These are phyloP conservation scores for Petrophora chlorosata DNA, from an alignment of 2,888 invertebrate genomes.

Conservation along the genomic window DNA sequence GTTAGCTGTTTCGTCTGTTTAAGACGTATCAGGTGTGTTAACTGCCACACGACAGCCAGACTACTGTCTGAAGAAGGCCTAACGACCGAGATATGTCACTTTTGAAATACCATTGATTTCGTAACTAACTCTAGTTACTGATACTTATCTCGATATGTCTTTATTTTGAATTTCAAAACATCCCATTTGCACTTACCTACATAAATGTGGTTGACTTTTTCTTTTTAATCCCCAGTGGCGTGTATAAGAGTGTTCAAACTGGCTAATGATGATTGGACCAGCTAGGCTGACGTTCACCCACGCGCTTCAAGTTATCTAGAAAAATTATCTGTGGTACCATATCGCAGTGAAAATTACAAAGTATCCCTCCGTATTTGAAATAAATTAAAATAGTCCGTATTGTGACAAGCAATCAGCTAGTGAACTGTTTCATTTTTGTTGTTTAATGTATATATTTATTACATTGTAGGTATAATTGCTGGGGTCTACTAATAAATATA, in stretches of 20 bases:
- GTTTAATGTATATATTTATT: too few relatives aligned
- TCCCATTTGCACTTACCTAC: slow-evolving; percentile 12
- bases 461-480: too few relatives aligned
- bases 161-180: slow-evolving; percentile 15
- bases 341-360: background rate
- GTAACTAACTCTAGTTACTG: background rate
- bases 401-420: too few relatives aligned
- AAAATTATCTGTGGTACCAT: slow-evolving; percentile 13
- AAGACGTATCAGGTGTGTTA: too few relatives aligned
- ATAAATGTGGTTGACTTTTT: background rate
- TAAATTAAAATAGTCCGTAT: too few relatives aligned
- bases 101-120: background rate
- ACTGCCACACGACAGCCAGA: too few relatives aligned
- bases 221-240: slow-evolving; percentile 6
- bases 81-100: too few relatives aligned
- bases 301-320: slow-evolving; percentile 18
- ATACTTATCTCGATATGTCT: too few relatives aligned
- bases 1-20: background rate
- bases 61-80: too few relatives aligned
- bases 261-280: slow-evolving; percentile 30
- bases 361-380: too few relatives aligned
- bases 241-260: slow-evolving; percentile 23
- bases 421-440: too few relatives aligned
- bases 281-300: slow-evolving; percentile 25
- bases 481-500: too few relatives aligned